Percentiles rank a stretch among this genome's conserved stretches.
Conservation (phyloP, 2,797 vertebrate species). For the Helarctos malayanus region DNA sequence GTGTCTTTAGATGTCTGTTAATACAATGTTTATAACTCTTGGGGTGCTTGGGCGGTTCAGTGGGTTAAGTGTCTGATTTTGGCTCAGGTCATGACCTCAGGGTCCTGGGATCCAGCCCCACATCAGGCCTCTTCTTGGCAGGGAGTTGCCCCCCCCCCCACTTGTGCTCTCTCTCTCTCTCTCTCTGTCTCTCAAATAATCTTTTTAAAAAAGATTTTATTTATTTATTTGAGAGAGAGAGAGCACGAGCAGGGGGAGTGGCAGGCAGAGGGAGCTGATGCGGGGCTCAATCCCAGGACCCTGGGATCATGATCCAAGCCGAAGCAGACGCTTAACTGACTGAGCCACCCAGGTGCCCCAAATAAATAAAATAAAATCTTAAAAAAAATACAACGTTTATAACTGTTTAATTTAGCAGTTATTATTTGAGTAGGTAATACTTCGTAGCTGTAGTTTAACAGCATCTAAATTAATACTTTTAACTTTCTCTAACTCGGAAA, state of each 20-base stretch:
- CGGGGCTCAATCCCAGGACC: not conserved
- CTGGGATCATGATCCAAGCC: not conserved
- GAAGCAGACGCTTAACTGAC: not conserved
- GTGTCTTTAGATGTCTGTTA: not conserved
- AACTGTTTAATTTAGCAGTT: slow-evolving; percentile 1
- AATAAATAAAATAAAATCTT: not conserved
- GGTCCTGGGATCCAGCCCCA: not conserved
- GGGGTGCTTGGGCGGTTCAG: not conserved
- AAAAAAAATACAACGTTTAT: not conserved
- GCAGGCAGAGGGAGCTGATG: not conserved
- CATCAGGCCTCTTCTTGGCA: not conserved
- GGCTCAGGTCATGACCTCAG: not conserved
- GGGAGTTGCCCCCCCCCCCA: not conserved
- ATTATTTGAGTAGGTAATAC: not conserved
- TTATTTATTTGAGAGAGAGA: not conserved
- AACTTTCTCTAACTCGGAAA: slow-evolving; percentile 15
- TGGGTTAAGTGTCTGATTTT: not conserved
- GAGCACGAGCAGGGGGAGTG: not conserved
- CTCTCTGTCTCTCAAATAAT: not conserved
- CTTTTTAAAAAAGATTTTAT: not conserved
- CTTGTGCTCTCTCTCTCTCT: not conserved
- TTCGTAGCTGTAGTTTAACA: not conserved
- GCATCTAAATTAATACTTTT: slow-evolving; percentile 31
- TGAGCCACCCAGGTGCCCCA: not conserved
- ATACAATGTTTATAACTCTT: not conserved